Evolutionary conservation across 2,888 invertebrate species (phyloP), one percentile per base, ranked within the genome.

Genomic region (Agrochola litura): DNA sequence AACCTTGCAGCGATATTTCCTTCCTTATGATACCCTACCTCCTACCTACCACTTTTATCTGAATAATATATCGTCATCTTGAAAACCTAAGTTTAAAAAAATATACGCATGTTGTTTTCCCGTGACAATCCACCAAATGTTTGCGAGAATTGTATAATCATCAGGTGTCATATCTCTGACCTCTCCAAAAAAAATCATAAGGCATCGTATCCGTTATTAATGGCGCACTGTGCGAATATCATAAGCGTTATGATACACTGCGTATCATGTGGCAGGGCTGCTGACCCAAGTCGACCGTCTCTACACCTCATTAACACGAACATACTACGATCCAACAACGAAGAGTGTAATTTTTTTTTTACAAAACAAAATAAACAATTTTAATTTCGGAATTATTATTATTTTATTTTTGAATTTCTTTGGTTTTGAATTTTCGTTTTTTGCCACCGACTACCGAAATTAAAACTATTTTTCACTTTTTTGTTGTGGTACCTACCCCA

Each of bases 251-350:
- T 88, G 89, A 91, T 92, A 92, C 90, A 91, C 86, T 89, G 88
- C 88, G 89, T 90, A 87, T 92, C 90, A 90, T 90, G 81, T 92
- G 91, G 91, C 89, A 84, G 85, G 92, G 90, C 87, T 89, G 88
- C 90, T 91, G 92, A 91, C 91, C 92, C 85, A 83, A 76, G 79
- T 76, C 85, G 76, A 79, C 83, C 88, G 77, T 84, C 82, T 73
- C 61, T 72, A 86, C 74, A 71, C 41, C 77, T 77, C 73, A 73
- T 71, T 76, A 79, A 79, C 76, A 75, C 64, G 46, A 71, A 64
- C 70, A 76, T 60, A 58, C 46, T 77, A 73, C 65, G 22, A 67
- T 61, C 52, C 25, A 65, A 58, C 60, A 56, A 73, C n/a, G n/a
- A 71, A 64, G 68, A 54, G n/a, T 25, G 68, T 52, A 77, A 77